These are phyloP conservation scores for Oppia nitens DNA, from an alignment of 1,140 invertebrate genomes.

Conservation along the genomic window DNA sequence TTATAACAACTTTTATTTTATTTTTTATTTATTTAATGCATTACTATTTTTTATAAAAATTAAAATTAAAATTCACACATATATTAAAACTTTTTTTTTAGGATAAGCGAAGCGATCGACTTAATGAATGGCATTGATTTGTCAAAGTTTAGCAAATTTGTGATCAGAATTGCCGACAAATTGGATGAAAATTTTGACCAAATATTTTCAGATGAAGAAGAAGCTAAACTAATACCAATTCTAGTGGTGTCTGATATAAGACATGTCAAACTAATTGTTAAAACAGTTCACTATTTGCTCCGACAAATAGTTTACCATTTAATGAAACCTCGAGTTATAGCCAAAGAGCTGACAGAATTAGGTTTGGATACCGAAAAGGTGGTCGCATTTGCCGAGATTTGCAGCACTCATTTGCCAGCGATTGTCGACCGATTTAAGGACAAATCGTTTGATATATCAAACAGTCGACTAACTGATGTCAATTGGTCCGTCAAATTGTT, in stretches of 20 bases:
- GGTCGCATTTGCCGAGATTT: background rate
- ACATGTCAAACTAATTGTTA: background rate
- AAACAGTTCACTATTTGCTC: background rate
- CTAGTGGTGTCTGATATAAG: background rate
- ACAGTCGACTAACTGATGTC: constrained; percentile 1
- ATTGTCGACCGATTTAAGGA: background rate
- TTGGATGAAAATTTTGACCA: background rate
- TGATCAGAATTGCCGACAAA: background rate
- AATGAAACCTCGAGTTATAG: background rate
- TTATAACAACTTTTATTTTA: background rate
- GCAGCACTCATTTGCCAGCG: background rate
- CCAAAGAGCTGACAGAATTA: background rate
- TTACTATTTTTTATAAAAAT: background rate
- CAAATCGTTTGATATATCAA: background rate
- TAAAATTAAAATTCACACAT: background rate
- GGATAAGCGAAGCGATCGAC: background rate
- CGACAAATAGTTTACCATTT: constrained; percentile 1
- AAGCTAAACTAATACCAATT: background rate
- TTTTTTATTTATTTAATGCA: background rate
- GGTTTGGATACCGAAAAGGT: background rate
- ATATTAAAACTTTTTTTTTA: background rate
- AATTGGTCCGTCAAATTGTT: constrained; percentile 11
- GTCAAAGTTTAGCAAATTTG: background rate
- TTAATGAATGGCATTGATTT: background rate
- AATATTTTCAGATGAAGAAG: background rate